Evolutionary conservation across 2,888 invertebrate species (phyloP).

Genomic region (Scotopteryx bipunctaria): DNA sequence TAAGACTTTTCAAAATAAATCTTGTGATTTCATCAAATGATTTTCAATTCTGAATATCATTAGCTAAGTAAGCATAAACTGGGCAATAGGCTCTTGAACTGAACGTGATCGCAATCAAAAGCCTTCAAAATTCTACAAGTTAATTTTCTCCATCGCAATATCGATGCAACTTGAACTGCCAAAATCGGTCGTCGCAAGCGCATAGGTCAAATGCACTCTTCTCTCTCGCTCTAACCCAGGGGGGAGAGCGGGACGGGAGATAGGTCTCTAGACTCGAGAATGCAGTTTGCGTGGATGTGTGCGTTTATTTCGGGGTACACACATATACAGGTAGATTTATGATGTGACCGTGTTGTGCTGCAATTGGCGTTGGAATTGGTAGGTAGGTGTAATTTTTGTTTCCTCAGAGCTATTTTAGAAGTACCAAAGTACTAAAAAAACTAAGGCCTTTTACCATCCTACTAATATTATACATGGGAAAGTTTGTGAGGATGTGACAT

Average conservation of each 20-base stretch:
- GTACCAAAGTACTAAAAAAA: no score
- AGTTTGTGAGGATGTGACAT: no score
- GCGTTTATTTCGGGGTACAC: slow-evolving; percentile 47
- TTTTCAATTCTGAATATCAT: no score
- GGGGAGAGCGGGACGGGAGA: slow-evolving; percentile 43
- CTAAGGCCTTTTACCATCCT: no score
- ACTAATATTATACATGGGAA: no score
- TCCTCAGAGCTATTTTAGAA: no score
- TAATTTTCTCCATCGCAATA: slow-evolving; percentile 16
- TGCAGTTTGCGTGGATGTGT: slow-evolving; percentile 54
- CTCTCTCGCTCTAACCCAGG: slow-evolving; percentile 46
- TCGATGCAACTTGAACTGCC: slow-evolving; percentile 48
- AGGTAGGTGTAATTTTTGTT: slow-evolving; percentile 3
- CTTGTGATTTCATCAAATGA: no score
- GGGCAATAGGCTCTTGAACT: not conserved
- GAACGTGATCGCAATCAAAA: slow-evolving; percentile 1
- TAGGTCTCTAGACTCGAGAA: slow-evolving; percentile 61
- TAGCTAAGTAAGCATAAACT: no score
- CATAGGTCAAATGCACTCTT: slow-evolving; percentile 68
- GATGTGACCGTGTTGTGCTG: slow-evolving; percentile 14
- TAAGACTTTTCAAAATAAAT: no score
- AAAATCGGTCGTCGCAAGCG: slow-evolving; percentile 63
- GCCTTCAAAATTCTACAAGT: slow-evolving; percentile 11
- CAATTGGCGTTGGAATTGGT: slow-evolving; percentile 18
- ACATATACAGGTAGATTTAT: slow-evolving; percentile 32